Conservation (phyloP, 2,113 vertebrate genomes). For the Cephalopterus ornatus region DNA sequence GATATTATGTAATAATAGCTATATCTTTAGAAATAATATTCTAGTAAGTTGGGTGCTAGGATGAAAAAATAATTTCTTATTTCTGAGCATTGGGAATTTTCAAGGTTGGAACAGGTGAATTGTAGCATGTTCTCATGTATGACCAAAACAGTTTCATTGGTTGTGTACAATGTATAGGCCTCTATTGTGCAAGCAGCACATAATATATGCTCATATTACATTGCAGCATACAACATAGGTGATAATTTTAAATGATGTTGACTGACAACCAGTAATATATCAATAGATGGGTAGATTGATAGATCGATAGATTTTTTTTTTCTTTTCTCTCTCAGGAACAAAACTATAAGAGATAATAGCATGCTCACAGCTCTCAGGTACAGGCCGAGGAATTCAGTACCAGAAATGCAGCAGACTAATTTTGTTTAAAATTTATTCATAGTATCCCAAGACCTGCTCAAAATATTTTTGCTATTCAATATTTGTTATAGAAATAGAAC, state of each 20-base stretch:
- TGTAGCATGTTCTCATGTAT: neutral
- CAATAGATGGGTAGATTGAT: neutral
- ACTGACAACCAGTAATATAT: neutral
- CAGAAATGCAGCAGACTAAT: neutral
- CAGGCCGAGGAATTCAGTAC: neutral
- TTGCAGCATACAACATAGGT: neutral
- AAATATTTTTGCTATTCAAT: neutral
- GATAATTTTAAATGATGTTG: neutral
- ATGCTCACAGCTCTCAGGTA: neutral
- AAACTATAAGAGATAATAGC: neutral
- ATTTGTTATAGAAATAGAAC: neutral
- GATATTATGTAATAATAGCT: neutral
- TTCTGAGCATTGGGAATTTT: neutral
- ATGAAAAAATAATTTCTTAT: neutral
- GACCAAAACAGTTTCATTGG: neutral
- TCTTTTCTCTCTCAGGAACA: neutral
- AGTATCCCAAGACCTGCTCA: neutral
- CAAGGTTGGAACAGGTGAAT: neutral
- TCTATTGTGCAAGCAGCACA: neutral
- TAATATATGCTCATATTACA: neutral
- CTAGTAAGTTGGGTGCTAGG: neutral
- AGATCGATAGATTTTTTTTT: neutral
- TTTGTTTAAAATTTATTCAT: neutral
- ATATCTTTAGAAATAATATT: neutral
- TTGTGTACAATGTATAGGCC: rapidly evolving